These are phyloP conservation scores for Propithecus coquereli DNA, from an alignment of 2,113 vertebrate genomes.

Conservation along the genomic window DNA sequence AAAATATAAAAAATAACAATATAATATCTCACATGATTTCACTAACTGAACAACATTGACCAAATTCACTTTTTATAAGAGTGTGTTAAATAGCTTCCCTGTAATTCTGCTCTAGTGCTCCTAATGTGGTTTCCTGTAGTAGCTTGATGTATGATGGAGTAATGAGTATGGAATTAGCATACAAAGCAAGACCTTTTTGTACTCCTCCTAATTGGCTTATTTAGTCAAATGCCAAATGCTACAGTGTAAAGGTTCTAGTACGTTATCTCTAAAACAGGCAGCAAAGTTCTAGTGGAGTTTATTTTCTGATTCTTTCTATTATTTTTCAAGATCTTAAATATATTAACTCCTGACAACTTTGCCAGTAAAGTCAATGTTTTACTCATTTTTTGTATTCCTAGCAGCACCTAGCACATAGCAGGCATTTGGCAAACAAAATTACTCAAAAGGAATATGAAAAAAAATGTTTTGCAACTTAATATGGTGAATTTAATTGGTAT, in stretches of 20 bases:
- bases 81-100: background rate
- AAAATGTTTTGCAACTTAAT: constrained; percentile 41
- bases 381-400: constrained; percentile 35
- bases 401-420: background rate
- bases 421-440: constrained; percentile 47
- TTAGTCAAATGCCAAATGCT: constrained; percentile 48
- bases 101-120: background rate
- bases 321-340: background rate
- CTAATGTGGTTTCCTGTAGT: constrained; percentile 37
- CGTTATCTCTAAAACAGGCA: constrained; percentile 31
- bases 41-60: background rate
- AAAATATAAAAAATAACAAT: background rate
- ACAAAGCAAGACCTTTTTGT: constrained; percentile 48
- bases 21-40: background rate
- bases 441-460: constrained; percentile 21
- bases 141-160: constrained; percentile 30
- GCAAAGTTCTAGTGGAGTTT: constrained; percentile 31
- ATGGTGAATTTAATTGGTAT: constrained; percentile 20
- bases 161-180: constrained; percentile 35
- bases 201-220: constrained; percentile 27
- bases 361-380: constrained; percentile 38
- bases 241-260: constrained; percentile 21
- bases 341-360: constrained; percentile 16
- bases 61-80: constrained; percentile 35
- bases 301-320: constrained; percentile 1